Evolutionary conservation across 2,888 invertebrate genomes (phyloP), one percentile per base, ranked within the genome.

Genomic region (Leptinotarsa rubiginosa): DNA sequence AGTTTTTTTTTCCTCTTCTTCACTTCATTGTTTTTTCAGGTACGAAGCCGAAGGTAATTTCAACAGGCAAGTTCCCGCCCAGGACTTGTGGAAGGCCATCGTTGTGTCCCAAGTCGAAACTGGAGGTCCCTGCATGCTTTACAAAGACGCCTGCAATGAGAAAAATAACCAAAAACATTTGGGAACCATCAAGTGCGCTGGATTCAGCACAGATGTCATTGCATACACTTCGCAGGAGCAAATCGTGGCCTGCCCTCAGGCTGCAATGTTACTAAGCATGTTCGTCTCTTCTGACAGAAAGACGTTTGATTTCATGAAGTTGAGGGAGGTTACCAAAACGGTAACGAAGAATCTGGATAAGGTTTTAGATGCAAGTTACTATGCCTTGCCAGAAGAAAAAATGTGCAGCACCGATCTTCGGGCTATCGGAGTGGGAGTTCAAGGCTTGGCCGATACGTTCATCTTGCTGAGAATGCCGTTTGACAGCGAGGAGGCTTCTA

Each of bases 131-230:
- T 99, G 97, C 87, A 98, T 99, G 97, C 88, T 97, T 0, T 97
- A 96, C 86, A 97, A 97, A 89, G 99, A 99, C 89, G 92, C 97
- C 4, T 98, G 99, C 85, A 99, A 99, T 86, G 89, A 95, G 1
- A 99, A 99, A 89, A 97, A 97, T 75, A 99, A 99, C 87, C 99
- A 99, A 84, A 95, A 99, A 87, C 98, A 99, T 89, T 89, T 99
- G 74, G 99, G 99, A 16, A 99, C 99, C 0, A 99, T 99, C 81
- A 98, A 97, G 88, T 97, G 98, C 87, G 97, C 97, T 83, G 99
- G 99, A 87, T 90, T 99, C 52, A 99, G 99, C 87, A 99, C 99
- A 0, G 99, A 99, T 91, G 96, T 99, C 81, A 93, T 99, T 0
- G 96, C 99, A 87, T 99, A 97, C 87, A 96, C 96, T 3, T 92